Conservation (phyloP, 1,140 invertebrate species). For the Hyposmocoma kahamanoa region DNA sequence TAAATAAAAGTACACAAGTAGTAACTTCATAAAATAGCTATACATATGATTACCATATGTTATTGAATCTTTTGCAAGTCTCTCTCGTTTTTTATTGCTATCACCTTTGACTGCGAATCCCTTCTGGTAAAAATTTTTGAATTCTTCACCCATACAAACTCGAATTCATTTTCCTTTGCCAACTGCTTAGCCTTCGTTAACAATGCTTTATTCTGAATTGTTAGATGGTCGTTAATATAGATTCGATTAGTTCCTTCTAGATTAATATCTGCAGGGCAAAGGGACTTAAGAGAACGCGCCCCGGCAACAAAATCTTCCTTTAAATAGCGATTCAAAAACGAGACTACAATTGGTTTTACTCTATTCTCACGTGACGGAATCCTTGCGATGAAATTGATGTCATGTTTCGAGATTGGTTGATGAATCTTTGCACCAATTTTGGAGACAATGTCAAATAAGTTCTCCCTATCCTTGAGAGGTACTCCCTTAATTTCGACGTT, state of each 20-base stretch:
- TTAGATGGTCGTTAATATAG: neutral
- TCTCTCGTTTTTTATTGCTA: too few relatives aligned
- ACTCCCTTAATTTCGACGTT: neutral
- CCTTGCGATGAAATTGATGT: neutral
- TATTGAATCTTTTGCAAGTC: too few relatives aligned
- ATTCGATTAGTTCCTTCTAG: too few relatives aligned
- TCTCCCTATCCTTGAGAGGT: neutral
- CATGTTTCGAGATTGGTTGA: neutral
- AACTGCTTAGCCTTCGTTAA: too few relatives aligned
- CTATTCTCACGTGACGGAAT: neutral
- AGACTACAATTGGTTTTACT: neutral
- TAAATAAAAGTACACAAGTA: too few relatives aligned
- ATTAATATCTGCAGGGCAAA: neutral
- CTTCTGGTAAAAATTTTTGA: too few relatives aligned
- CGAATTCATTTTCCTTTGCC: too few relatives aligned
- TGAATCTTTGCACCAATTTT: neutral
- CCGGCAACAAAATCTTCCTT: neutral
- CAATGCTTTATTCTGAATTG: neutral
- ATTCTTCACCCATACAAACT: too few relatives aligned
- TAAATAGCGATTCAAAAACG: neutral
- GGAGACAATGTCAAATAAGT: neutral
- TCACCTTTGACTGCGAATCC: too few relatives aligned
- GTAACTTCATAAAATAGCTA: too few relatives aligned
- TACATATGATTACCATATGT: too few relatives aligned
- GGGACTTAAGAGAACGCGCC: neutral